phyloP scores from a whole-genome alignment of 2,113 vertebrate species.

The Osmerus mordax region DNA sequence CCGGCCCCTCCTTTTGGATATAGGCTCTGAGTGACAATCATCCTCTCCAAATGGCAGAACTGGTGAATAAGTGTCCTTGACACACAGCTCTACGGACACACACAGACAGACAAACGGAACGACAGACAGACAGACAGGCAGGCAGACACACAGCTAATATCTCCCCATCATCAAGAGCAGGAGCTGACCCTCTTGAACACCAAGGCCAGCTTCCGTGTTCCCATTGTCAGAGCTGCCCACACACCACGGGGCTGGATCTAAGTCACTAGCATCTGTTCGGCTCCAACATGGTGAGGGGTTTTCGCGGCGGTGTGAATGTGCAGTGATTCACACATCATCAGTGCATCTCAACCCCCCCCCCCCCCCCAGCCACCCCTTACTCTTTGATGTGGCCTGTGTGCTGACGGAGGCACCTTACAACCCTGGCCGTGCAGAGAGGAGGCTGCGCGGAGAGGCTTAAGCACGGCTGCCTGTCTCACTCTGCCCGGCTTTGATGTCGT shows the following conservation, averaged over 20 bases:
- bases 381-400: conserved; percentile 62
- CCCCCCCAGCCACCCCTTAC: background rate
- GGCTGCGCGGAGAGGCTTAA: conserved; percentile 61
- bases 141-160: background rate
- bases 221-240: conserved; percentile 37
- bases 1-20: conserved; percentile 53
- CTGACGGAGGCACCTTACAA: conserved; percentile 50
- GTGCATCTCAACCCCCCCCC: conserved; percentile 38
- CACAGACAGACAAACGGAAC: conserved; percentile 38
- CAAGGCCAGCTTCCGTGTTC: background rate
- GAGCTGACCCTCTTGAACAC: too few species aligned
- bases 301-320: conserved; percentile 28
- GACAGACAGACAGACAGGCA: background rate
- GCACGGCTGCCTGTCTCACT: conserved; percentile 58
- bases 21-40: conserved; percentile 67
- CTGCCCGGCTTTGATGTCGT: conserved; percentile 64
- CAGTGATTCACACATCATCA: conserved; percentile 53
- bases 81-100: conserved; percentile 55
- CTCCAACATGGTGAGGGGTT: conserved; percentile 8
- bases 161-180: too few species aligned
- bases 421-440: conserved; percentile 36
- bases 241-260: conserved; percentile 27
- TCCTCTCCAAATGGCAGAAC: conserved; percentile 61
- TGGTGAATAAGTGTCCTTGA: conserved; percentile 75
- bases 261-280: background rate